Conservation (phyloP, 2,113 vertebrate species). For the Circaetus cinerascens region DNA sequence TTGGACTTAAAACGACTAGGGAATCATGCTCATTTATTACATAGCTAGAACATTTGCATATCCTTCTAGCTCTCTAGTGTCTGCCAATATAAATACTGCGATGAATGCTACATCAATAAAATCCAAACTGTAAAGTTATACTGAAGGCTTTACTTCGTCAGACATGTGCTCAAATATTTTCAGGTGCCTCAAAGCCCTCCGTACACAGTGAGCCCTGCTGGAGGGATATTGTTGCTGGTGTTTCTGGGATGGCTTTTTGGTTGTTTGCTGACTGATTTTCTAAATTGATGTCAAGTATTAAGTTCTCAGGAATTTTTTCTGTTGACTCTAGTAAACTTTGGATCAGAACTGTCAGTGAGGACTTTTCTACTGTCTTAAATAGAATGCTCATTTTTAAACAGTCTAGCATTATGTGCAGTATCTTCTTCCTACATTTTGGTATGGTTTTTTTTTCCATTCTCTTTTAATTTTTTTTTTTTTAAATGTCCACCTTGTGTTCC, state of each 20-base stretch:
- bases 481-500: background rate
- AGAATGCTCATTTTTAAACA: background rate
- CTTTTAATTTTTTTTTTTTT: background rate
- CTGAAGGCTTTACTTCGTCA: background rate
- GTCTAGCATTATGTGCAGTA: background rate
- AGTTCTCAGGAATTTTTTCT: background rate
- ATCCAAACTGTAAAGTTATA: background rate
- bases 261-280: background rate
- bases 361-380: background rate
- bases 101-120: background rate
- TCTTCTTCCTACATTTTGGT: background rate
- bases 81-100: background rate
- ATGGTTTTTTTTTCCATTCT: background rate
- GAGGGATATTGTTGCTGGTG: background rate
- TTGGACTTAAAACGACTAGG: background rate
- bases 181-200: background rate
- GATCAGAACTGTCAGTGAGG: background rate
- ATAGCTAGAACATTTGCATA: background rate
- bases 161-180: background rate
- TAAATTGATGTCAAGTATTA: background rate
- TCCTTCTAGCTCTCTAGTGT: background rate
- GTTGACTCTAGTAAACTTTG: background rate
- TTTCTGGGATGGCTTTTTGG: conserved; percentile 1
- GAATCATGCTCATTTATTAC: background rate
- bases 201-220: background rate